phyloP scores from a whole-genome alignment of 2,113 vertebrate species.

The Megaceryle maxima region DNA sequence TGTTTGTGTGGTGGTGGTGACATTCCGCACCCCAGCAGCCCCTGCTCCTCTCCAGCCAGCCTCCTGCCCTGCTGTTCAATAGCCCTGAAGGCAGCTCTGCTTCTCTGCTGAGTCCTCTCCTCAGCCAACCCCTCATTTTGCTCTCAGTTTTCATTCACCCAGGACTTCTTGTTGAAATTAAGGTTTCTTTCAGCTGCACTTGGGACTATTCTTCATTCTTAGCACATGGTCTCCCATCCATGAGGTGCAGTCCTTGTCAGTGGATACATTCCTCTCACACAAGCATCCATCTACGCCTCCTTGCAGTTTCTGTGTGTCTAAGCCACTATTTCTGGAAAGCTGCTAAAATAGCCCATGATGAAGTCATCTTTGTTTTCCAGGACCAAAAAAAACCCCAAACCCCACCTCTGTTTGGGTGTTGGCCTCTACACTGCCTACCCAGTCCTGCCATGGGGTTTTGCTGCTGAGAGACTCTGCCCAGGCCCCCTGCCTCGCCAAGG shows the following conservation, averaged over 20 bases:
- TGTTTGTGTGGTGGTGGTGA: fast-evolving
- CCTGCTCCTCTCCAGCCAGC: fast-evolving
- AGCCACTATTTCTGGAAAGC: slow-evolving; percentile 26
- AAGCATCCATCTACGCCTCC: not conserved
- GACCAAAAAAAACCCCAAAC: not conserved
- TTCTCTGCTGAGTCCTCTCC: not conserved
- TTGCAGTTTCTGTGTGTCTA: not conserved
- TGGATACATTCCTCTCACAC: not conserved
- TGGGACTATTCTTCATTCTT: not conserved
- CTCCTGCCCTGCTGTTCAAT: not conserved
- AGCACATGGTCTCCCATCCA: not conserved
- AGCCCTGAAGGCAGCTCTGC: not conserved
- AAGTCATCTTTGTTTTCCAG: slow-evolving; percentile 9
- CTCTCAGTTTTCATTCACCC: not conserved
- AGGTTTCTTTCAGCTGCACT: not conserved
- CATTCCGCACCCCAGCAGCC: fast-evolving
- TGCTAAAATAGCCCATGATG: slow-evolving; percentile 8
- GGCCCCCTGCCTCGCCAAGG: not conserved
- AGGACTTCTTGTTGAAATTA: not conserved
- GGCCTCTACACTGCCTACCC: not conserved
- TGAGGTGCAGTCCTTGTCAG: not conserved
- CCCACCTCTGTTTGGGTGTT: not conserved
- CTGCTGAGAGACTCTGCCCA: not conserved
- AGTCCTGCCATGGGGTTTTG: not conserved
- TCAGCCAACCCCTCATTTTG: not conserved